A percentile compares a stretch with the other conserved stretches of the same genome.
These are phyloP conservation scores for Triplophysa siluroides DNA, from an alignment of 2,113 vertebrate genomes.

Conservation along the genomic window DNA sequence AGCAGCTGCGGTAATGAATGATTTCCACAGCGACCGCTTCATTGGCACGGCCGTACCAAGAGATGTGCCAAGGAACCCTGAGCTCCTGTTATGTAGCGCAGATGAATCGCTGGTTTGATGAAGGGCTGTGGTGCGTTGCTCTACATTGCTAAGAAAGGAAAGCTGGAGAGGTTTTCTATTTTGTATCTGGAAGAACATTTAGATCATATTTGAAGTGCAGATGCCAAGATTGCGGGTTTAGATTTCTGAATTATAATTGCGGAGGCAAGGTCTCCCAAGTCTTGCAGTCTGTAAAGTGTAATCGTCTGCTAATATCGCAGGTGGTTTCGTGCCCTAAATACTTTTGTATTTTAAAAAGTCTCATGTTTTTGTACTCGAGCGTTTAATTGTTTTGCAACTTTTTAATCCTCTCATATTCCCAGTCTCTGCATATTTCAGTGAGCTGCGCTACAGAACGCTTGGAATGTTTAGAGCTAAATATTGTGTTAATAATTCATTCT, in stretches of 20 bases:
- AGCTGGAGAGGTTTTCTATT: conserved; percentile 8
- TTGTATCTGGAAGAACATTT: conserved; percentile 24
- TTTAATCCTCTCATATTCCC: conserved; percentile 15
- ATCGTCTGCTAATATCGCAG: neutral
- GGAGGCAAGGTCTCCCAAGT: neutral
- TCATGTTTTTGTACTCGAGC: neutral
- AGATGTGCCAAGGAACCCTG: conserved; percentile 33
- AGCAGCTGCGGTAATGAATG: conserved; percentile 40
- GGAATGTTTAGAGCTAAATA: conserved; percentile 30
- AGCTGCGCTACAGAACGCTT: conserved; percentile 23
- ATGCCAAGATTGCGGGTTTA: neutral
- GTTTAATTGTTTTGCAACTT: conserved; percentile 40
- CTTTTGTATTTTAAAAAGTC: neutral
- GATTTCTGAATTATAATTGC: neutral
- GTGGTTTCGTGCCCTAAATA: conserved; percentile 11
- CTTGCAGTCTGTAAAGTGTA: neutral
- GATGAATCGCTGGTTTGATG: conserved; percentile 43
- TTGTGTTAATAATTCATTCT: conserved; percentile 68
- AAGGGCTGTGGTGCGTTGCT: conserved; percentile 34
- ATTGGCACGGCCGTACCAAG: conserved; percentile 22
- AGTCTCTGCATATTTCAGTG: conserved; percentile 37
- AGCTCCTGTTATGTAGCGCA: conserved; percentile 46
- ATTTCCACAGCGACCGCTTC: conserved; percentile 31
- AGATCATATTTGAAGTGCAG: neutral
- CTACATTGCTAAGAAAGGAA: conserved; percentile 14